These are phyloP conservation scores for Ficedula albicollis DNA, from an alignment of 2,797 vertebrate species.

Conservation along the genomic window DNA sequence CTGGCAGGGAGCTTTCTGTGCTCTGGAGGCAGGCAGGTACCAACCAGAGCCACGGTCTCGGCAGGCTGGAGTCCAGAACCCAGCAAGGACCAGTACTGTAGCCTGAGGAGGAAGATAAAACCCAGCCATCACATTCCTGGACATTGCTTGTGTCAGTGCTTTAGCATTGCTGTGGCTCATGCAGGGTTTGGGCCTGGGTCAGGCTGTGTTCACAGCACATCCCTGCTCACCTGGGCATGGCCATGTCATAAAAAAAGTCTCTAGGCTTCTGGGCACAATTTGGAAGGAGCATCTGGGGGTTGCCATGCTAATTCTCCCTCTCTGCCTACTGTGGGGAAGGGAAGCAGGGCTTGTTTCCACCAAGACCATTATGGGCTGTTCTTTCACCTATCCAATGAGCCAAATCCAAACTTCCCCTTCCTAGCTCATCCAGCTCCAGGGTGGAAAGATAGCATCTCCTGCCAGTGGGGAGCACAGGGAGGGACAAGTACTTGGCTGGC, in stretches of 20 bases:
- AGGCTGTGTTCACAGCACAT: background rate
- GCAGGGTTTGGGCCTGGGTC: background rate
- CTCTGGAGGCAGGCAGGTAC: conserved; percentile 33
- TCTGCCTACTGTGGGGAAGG: background rate
- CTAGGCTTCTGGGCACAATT: background rate
- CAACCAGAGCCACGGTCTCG: conserved; percentile 12
- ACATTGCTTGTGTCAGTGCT: background rate
- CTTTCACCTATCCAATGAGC: background rate
- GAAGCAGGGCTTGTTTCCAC: background rate
- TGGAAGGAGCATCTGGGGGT: background rate
- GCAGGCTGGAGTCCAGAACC: conserved; percentile 4
- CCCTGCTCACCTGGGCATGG: background rate
- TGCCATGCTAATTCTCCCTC: background rate
- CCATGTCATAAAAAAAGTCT: background rate
- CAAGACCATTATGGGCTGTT: background rate
- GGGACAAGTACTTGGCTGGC: background rate
- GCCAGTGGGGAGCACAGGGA: background rate
- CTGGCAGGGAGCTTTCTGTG: conserved; percentile 32
- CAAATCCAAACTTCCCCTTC: background rate
- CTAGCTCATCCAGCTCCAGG: background rate
- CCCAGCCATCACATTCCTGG: background rate
- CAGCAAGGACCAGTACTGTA: background rate
- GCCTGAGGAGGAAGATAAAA: background rate
- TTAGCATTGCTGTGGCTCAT: background rate
- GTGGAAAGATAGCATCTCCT: background rate